Conservation (phyloP, 2,113 vertebrate species). For the Ursus arctos region DNA sequence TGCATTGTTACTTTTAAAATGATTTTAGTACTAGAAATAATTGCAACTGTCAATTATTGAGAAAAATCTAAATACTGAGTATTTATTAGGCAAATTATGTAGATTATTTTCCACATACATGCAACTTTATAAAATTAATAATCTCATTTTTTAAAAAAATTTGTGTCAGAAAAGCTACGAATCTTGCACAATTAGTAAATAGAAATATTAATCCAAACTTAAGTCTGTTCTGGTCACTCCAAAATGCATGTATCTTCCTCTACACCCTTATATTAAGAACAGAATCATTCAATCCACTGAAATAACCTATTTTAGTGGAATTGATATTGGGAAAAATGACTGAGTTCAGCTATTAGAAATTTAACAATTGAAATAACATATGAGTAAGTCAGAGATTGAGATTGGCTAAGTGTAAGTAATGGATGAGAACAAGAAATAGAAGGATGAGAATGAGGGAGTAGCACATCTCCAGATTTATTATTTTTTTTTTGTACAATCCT, state of each 20-base stretch:
- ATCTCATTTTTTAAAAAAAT: not conserved
- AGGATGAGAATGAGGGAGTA: accelerated
- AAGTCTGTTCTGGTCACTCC: not conserved
- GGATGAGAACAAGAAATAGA: not conserved
- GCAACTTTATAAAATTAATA: not conserved
- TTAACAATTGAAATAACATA: not conserved
- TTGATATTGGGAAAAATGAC: not conserved
- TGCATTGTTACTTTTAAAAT: not conserved
- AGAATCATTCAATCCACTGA: not conserved
- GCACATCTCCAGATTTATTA: not conserved
- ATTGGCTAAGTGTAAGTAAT: not conserved
- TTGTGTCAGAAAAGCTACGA: not conserved
- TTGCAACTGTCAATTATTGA: not conserved
- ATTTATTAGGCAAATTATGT: not conserved
- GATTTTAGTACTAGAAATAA: not conserved
- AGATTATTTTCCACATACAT: not conserved
- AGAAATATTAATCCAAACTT: not conserved
- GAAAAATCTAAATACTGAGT: not conserved
- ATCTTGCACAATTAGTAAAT: not conserved
- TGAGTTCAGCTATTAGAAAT: not conserved
- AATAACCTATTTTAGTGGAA: not conserved
- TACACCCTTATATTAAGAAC: not conserved
- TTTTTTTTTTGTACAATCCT: not conserved
- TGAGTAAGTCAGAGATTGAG: not conserved
- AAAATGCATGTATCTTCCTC: not conserved